Conservation (phyloP, 2,113 vertebrate species). For the Pedionomus torquatus region DNA sequence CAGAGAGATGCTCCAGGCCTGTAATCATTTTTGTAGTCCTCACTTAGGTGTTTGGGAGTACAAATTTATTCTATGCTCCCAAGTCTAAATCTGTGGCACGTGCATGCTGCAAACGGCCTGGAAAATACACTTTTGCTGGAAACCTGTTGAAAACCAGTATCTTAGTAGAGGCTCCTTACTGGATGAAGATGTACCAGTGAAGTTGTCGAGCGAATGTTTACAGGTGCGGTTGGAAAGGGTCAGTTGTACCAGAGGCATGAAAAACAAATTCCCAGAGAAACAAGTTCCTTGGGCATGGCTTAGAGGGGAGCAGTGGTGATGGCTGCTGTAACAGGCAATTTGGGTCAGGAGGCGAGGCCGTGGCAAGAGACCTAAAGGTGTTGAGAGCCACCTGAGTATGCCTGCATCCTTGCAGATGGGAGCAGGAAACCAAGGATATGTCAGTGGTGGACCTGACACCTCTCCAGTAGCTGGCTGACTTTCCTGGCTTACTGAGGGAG, state of each 20-base stretch:
- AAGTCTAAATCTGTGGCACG: not conserved
- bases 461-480: not conserved
- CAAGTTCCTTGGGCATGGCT: not conserved
- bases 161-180: not conserved
- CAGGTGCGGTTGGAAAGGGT: not conserved
- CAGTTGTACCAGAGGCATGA: not conserved
- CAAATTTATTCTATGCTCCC: not conserved
- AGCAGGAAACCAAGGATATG: not conserved
- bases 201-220: not conserved
- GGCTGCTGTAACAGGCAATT: not conserved
- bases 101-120: not conserved
- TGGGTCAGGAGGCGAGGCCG: not conserved
- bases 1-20: no score
- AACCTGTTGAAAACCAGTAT: not conserved
- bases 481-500: not conserved
- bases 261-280: not conserved
- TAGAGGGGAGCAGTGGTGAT: not conserved
- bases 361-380: accelerated
- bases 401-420: not conserved
- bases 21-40: no score
- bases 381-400: accelerated
- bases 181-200: not conserved
- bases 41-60: not conserved
- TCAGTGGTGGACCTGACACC: not conserved
- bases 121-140: not conserved